phyloP scores from a whole-genome alignment of 37 sponge, comb jelly and placozoan species.

The Ephydatia muelleri region DNA sequence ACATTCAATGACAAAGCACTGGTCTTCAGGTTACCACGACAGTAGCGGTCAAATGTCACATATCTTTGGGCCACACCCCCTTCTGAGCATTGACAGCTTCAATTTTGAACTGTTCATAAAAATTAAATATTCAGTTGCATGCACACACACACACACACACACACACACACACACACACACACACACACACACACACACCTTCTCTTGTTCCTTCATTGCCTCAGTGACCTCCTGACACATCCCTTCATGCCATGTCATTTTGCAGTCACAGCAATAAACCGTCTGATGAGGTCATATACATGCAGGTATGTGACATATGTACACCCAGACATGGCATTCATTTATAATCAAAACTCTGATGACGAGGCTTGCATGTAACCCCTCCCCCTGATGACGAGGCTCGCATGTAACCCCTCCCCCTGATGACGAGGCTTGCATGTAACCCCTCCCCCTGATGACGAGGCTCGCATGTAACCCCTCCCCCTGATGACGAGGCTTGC shows the following conservation, averaged over 20 bases:
- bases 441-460: too few relatives aligned
- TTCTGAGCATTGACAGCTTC: not conserved
- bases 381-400: too few relatives aligned
- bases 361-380: too few relatives aligned
- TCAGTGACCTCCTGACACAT: constrained; percentile 15
- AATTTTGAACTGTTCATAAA: not conserved
- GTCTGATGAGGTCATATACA: not conserved
- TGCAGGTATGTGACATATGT: too few relatives aligned
- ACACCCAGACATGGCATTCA: too few relatives aligned
- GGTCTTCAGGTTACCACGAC: too few relatives aligned
- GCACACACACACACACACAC: not conserved
- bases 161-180: not conserved
- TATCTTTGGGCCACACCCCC: not conserved
- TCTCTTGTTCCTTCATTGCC: not conserved
- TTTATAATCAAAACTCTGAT: not conserved
- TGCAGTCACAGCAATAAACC: constrained; percentile 48
- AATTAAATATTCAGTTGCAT: not conserved
- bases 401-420: too few relatives aligned
- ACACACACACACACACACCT: not conserved
- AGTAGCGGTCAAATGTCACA: too few relatives aligned
- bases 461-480: too few relatives aligned
- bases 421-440: too few relatives aligned
- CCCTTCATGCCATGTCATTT: constrained; percentile 58
- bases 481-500: too few relatives aligned
- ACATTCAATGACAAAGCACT: too few relatives aligned